Base-by-base conservation (phyloP, 1,140 invertebrate genomes). In the Dreissena polymorpha region DNA sequence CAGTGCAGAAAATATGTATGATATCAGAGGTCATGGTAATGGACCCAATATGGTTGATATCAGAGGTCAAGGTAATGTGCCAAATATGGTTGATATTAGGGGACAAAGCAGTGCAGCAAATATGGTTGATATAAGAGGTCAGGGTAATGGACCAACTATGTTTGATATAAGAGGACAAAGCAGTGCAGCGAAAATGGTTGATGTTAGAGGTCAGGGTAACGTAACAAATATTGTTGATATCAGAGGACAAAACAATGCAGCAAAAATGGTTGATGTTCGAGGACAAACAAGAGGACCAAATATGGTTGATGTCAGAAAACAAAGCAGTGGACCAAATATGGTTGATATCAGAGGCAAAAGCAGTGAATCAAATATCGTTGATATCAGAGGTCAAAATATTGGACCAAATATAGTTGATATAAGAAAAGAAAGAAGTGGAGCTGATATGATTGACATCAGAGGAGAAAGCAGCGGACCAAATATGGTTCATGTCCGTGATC, bases 271-370 rank as follows among this genome's bases (percentile, higher is more conserved):
- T 18, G 72, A 75, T 49, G 60, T 75, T 18, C 23, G 72, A 21
- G 53, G 55, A 67, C 18, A 76, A 49, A 75, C 60, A 63, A 23
- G 65, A 0, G 49, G 21, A 16, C 1, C 23, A 8, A 25, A 49
- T 10, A 76, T 76, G 74, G 74, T 76, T n/a, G 74, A 76, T 67
- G 60, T 76, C 10, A 60, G 74, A 67, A 50, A 65, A 39, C 29
- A 23, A 25, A 23, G 23, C 18, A 69, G 64, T 7, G 76, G 14
- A 69, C 6, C 13, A 14, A 67, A 21, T 25, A 55, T 78, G 76
- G 64, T 78, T 68, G 76, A 78, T 21, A 57, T 78, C 14, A 64
- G 76, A 16, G 65, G 65, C 29, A 18, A 25, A 67, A 60, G 67
- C 16, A 29, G 53, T 10, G 68, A 39, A 51, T 21, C n/a, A 10